phyloP scores from a whole-genome alignment of 2,797 vertebrate genomes.

The Myoxocephalus aenaeus region DNA sequence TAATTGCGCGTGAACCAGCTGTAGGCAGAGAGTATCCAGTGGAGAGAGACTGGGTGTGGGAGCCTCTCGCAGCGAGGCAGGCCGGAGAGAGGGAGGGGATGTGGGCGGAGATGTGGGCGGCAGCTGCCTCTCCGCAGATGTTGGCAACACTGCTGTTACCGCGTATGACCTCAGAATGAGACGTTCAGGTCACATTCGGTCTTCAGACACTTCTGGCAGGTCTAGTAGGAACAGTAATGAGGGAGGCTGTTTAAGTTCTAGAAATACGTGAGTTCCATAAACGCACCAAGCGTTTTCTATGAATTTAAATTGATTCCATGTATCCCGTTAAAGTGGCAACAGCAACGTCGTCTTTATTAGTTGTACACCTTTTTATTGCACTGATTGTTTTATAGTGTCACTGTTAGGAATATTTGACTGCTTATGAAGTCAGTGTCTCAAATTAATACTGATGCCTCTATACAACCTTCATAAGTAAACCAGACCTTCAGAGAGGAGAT shows the following conservation, averaged over 20 bases:
- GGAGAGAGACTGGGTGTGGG: background rate
- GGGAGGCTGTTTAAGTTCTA: background rate
- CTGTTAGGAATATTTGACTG: background rate
- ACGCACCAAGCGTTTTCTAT: background rate
- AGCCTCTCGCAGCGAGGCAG: background rate
- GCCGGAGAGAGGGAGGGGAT: background rate
- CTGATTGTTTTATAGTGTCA: background rate
- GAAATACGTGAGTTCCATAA: too few species aligned
- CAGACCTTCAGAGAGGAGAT: background rate
- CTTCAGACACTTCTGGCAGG: background rate
- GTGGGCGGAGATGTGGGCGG: background rate
- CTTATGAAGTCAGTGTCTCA: too few species aligned
- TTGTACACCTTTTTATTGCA: background rate
- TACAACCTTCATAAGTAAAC: background rate
- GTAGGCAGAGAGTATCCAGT: background rate
- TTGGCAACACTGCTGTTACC: background rate
- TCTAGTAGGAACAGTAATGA: background rate
- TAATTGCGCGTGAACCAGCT: background rate
- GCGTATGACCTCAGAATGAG: background rate
- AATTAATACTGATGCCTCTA: background rate
- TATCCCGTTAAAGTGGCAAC: too few species aligned
- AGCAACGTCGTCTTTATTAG: background rate
- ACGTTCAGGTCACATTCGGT: background rate
- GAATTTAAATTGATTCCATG: too few species aligned
- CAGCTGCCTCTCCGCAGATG: background rate